A percentile compares a stretch with the other conserved stretches of the same genome.
These are phyloP conservation scores for Scophthalmus maximus DNA, from an alignment of 2,113 vertebrate genomes.

Conservation along the genomic window DNA sequence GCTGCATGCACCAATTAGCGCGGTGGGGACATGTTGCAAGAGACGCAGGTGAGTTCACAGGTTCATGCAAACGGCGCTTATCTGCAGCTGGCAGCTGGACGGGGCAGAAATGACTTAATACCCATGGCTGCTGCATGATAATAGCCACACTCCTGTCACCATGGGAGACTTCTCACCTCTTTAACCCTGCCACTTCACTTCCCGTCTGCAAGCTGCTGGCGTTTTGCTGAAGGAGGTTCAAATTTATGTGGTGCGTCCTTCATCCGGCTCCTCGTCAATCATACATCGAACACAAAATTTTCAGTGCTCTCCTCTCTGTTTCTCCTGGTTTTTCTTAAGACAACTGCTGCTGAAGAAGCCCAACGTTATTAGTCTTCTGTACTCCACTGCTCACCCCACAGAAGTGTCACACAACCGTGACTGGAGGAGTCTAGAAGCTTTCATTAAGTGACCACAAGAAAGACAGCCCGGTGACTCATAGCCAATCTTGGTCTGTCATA, in stretches of 20 bases:
- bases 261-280: conserved; percentile 44
- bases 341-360: not conserved
- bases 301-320: not conserved
- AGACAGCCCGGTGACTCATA: conserved; percentile 42
- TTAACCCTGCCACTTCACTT: conserved; percentile 58
- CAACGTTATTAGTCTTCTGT: conserved; percentile 2
- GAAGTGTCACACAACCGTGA: conserved; percentile 19
- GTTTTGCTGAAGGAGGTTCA: conserved; percentile 38
- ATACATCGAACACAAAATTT: conserved; percentile 32
- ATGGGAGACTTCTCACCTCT: conserved; percentile 70
- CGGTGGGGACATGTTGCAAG: conserved; percentile 50
- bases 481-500: conserved; percentile 24
- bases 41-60: conserved; percentile 68
- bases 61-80: conserved; percentile 76
- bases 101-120: conserved; percentile 78
- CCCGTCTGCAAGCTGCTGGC: conserved; percentile 41
- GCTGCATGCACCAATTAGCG: conserved; percentile 65
- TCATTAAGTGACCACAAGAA: conserved; percentile 29
- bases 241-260: conserved; percentile 21
- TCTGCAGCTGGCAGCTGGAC: conserved; percentile 79
- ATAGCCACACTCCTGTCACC: conserved; percentile 71
- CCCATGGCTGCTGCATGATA: conserved; percentile 73
- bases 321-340: conserved; percentile 21
- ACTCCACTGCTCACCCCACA: too few relatives aligned
- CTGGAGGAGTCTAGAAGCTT: conserved; percentile 29